phyloP scores from a whole-genome alignment of 2,113 vertebrate genomes.

The Struthio camelus region DNA sequence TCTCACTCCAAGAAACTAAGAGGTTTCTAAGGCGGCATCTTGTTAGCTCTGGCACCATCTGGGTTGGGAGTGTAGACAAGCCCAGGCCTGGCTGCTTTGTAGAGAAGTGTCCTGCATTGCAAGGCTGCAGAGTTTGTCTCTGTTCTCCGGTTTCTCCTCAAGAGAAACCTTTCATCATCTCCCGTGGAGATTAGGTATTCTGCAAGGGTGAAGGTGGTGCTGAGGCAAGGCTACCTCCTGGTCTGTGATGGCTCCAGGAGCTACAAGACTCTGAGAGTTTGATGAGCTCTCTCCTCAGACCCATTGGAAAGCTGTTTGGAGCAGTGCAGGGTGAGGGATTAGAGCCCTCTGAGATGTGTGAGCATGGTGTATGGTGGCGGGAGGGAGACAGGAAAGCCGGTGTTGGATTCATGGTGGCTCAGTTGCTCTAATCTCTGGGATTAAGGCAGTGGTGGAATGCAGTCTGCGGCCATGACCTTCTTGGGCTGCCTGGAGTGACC shows the following conservation, averaged over 20 bases:
- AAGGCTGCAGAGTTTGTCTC: not conserved
- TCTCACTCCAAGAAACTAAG: not conserved
- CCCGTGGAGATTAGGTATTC: rapidly evolving
- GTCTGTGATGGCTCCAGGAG: not conserved
- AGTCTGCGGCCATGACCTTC: not conserved
- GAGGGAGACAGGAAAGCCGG: slow-evolving; percentile 55
- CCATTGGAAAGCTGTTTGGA: not conserved
- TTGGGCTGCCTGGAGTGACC: slow-evolving; percentile 58
- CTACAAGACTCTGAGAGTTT: rapidly evolving
- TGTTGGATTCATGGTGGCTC: slow-evolving; percentile 42
- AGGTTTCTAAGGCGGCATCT: not conserved
- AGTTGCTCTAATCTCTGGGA: slow-evolving; percentile 63
- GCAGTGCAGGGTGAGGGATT: not conserved
- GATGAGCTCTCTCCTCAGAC: not conserved
- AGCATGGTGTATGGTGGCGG: not conserved
- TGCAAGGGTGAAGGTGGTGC: not conserved
- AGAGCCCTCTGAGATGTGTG: not conserved
- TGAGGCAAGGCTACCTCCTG: not conserved
- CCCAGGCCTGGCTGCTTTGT: not conserved
- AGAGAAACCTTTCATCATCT: not conserved
- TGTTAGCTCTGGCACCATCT: not conserved
- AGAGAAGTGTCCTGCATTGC: not conserved
- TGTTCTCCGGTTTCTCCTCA: not conserved
- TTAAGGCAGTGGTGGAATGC: slow-evolving; percentile 65
- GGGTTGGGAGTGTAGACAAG: not conserved